These are phyloP conservation scores for Pelobates cultripes DNA, from an alignment of 2,797 vertebrate species.

Conservation along the genomic window DNA sequence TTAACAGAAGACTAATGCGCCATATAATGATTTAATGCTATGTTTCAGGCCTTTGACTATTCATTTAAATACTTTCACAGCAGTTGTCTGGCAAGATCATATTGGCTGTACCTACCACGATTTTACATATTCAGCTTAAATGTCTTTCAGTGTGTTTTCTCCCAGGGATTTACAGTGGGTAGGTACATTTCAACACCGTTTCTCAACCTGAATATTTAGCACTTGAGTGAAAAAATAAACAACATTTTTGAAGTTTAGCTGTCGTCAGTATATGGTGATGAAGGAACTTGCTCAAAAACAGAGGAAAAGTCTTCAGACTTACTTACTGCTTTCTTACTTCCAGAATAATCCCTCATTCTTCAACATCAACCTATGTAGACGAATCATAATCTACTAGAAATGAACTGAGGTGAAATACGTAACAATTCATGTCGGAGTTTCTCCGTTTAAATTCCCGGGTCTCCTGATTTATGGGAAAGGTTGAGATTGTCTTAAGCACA, in stretches of 20 bases:
- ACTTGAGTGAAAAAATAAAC: slow-evolving; percentile 44
- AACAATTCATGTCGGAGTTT: neutral
- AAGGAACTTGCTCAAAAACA: slow-evolving; percentile 42
- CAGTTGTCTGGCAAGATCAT: too few relatives aligned
- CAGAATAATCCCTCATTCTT: neutral
- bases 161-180: slow-evolving; percentile 20
- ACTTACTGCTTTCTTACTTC: slow-evolving; percentile 1
- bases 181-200: slow-evolving; percentile 34
- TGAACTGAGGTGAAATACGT: neutral
- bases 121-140: slow-evolving; percentile 2
- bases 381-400: neutral
- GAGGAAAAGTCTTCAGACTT: slow-evolving; percentile 32
- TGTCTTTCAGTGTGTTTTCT: slow-evolving; percentile 19
- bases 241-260: slow-evolving; percentile 44
- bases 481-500: slow-evolving; percentile 2
- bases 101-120: too few relatives aligned
- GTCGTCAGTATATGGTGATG: slow-evolving; percentile 30
- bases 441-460: slow-evolving; percentile 6
- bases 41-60: too few relatives aligned
- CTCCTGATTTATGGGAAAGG: neutral
- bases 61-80: too few relatives aligned
- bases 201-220: slow-evolving; percentile 42
- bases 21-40: too few relatives aligned
- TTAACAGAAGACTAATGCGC: too few relatives aligned
- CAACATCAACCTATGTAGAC: neutral